A percentile compares a stretch with the other conserved stretches of the same genome.
These are phyloP conservation scores for Micropterix aruncella DNA, from an alignment of 2,888 invertebrate species.

Conservation along the genomic window DNA sequence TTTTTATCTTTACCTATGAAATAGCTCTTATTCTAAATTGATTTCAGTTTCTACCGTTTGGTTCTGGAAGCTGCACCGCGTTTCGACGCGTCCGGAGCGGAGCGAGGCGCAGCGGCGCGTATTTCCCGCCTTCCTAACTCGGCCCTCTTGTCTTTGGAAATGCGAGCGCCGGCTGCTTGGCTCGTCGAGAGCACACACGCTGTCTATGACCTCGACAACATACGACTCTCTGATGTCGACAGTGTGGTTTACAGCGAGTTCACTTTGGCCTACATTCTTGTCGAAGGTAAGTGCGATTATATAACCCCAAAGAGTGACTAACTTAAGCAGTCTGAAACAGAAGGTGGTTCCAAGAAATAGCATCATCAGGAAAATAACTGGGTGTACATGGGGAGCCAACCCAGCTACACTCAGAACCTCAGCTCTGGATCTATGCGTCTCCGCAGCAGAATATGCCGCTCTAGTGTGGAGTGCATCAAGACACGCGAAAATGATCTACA, in stretches of 20 bases:
- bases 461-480: too few relatives aligned
- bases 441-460: too few relatives aligned
- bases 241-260: conserved; percentile 81
- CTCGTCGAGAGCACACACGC: conserved; percentile 85
- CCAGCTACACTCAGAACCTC: too few relatives aligned
- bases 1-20: too few relatives aligned
- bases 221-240: conserved; percentile 84
- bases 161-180: conserved; percentile 89
- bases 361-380: too few relatives aligned
- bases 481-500: too few relatives aligned
- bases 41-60: conserved; percentile 84
- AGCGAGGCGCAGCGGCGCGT: conserved; percentile 59
- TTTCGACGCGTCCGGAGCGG: conserved; percentile 57
- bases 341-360: too few relatives aligned
- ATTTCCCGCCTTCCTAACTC: conserved; percentile 86
- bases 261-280: conserved; percentile 83
- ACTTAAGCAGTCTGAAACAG: too few relatives aligned
- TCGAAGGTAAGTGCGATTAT: conserved; percentile 72
- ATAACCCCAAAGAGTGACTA: too few relatives aligned
- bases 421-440: too few relatives aligned
- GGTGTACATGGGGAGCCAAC: too few relatives aligned
- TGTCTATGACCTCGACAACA: conserved; percentile 94
- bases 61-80: conserved; percentile 82
- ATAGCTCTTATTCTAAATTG: too few relatives aligned
- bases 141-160: conserved; percentile 68